Percentiles rank a stretch among this genome's conserved stretches.
phyloP scores from a whole-genome alignment of 2,888 invertebrate species.

The Paralinhomoeus sp. region DNA sequence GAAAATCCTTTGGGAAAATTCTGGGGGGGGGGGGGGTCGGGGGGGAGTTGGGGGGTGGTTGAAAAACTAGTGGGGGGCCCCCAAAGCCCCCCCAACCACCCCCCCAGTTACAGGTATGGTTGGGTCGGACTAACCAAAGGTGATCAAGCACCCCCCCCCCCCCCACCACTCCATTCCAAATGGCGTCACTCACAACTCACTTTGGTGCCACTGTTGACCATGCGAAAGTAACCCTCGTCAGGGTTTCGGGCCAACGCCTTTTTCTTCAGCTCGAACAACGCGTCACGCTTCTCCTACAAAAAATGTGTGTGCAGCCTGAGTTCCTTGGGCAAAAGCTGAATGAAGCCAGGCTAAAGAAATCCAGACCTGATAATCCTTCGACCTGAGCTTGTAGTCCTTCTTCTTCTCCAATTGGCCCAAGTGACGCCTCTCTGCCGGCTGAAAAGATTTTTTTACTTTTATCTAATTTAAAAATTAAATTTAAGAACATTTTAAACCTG shows the following conservation, averaged over 20 bases:
- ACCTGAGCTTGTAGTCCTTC: constrained; percentile 22
- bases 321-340: neutral
- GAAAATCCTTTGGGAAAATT: too few species aligned
- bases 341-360: constrained; percentile 7
- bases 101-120: too few species aligned
- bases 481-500: too few species aligned
- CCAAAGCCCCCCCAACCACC: too few species aligned
- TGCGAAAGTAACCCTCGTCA: constrained; percentile 94
- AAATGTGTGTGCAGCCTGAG: constrained; percentile 28
- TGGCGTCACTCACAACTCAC: constrained; percentile 11
- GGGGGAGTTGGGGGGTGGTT: too few species aligned
- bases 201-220: constrained; percentile 60
- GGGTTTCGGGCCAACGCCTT: constrained; percentile 76
- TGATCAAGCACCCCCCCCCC: too few species aligned
- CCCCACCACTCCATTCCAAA: too few species aligned
- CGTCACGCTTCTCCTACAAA: constrained; percentile 44
- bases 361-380: constrained; percentile 17
- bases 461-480: too few species aligned
- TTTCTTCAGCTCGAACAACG: constrained; percentile 53
- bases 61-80: too few species aligned
- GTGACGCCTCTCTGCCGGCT: constrained; percentile 12
- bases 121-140: too few species aligned
- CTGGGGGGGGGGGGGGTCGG: too few species aligned
- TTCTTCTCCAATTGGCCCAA: constrained; percentile 22
- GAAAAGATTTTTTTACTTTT: too few species aligned